These are phyloP conservation scores for Jordanella pulchra DNA, from an alignment of 2,797 vertebrate genomes.

Conservation along the genomic window DNA sequence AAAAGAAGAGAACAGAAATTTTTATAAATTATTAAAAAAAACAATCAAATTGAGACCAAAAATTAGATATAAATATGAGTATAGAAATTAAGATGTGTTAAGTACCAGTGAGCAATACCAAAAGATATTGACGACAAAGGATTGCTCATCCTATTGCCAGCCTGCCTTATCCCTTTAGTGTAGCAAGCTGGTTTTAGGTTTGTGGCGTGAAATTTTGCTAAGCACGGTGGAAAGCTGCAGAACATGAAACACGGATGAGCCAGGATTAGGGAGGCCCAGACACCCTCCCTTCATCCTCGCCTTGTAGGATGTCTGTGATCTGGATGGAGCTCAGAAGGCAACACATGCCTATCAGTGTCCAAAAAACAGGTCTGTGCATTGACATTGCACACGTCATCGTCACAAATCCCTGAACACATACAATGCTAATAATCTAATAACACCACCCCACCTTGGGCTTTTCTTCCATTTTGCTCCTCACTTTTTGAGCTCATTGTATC, in stretches of 20 bases:
- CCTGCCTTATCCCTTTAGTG: slow-evolving; percentile 78
- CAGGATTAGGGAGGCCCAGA: slow-evolving; percentile 79
- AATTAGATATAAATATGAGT: slow-evolving; percentile 18
- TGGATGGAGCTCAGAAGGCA: slow-evolving; percentile 72
- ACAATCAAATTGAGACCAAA: slow-evolving; percentile 32
- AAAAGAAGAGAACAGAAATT: slow-evolving; percentile 17
- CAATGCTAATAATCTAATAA: slow-evolving; percentile 49
- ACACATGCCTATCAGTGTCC: slow-evolving; percentile 75
- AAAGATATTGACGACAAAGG: slow-evolving; percentile 66
- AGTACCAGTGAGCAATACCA: slow-evolving; percentile 39
- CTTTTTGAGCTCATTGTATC: slow-evolving; percentile 61
- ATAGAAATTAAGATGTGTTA: slow-evolving; percentile 24
- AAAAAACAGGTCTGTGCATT: slow-evolving; percentile 40
- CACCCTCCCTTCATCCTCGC: slow-evolving; percentile 69
- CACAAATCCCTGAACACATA: slow-evolving; percentile 57
- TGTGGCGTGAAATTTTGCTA: slow-evolving; percentile 79
- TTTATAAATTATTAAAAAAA: slow-evolving; percentile 1
- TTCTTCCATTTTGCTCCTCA: slow-evolving; percentile 40
- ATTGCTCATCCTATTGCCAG: slow-evolving; percentile 74
- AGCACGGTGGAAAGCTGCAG: slow-evolving; percentile 72
- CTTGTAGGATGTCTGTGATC: slow-evolving; percentile 78
- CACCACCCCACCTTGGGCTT: slow-evolving; percentile 48
- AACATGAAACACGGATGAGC: slow-evolving; percentile 81
- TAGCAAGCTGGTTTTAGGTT: slow-evolving; percentile 69
- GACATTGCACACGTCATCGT: slow-evolving; percentile 49